A percentile compares a stretch with the other conserved stretches of the same genome.
phyloP scores from a whole-genome alignment of 2,113 vertebrate species.

The Centropus unirufus region DNA sequence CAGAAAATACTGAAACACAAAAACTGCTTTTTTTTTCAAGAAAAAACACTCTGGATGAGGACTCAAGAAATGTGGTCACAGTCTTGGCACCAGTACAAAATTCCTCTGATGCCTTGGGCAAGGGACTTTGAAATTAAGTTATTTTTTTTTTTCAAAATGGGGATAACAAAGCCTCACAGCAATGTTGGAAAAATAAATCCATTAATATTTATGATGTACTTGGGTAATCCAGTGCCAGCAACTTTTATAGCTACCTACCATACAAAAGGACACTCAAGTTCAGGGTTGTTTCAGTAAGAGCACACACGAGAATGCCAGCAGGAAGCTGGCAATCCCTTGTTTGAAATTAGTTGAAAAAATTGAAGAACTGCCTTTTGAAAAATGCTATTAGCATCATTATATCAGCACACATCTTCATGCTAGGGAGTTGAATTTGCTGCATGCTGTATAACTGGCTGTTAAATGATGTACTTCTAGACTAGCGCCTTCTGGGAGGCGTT shows the following conservation, averaged over 20 bases:
- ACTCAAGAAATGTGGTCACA: conserved; percentile 10
- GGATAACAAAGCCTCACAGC: conserved; percentile 5
- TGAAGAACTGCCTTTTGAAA: background rate
- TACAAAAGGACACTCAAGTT: background rate
- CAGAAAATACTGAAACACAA: background rate
- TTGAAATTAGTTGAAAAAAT: background rate
- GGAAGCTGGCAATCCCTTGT: background rate
- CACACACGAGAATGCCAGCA: background rate
- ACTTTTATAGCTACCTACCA: background rate
- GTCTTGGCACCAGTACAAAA: conserved; percentile 19
- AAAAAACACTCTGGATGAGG: background rate
- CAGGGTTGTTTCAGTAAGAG: conserved; percentile 1
- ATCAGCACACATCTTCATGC: background rate
- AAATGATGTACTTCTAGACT: background rate
- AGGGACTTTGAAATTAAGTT: conserved; percentile 56
- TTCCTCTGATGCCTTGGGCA: conserved; percentile 15
- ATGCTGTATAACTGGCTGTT: background rate
- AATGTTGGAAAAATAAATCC: background rate
- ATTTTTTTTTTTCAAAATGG: conserved; percentile 32
- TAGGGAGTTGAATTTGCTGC: background rate
- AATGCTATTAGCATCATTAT: background rate
- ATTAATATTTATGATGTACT: conserved; percentile 28
- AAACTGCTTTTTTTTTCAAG: background rate
- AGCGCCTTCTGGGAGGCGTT: background rate
- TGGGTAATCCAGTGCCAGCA: background rate